Conservation (phyloP, 2,888 invertebrate genomes). For the Eupithecia abbreviata region DNA sequence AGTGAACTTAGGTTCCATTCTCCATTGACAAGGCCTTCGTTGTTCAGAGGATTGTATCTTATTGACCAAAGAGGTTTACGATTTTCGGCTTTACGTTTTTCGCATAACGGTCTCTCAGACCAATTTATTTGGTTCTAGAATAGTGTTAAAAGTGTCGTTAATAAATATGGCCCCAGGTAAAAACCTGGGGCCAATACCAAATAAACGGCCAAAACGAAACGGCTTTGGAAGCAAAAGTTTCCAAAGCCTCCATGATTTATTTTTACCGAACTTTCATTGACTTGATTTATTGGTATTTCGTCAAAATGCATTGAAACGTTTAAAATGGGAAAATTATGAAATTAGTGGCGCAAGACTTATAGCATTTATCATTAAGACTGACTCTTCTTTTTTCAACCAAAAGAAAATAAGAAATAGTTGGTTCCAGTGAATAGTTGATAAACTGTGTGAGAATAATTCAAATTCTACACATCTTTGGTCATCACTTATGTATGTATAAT, state of each 20-base stretch:
- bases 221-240: background rate
- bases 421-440: too few species aligned
- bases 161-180: background rate
- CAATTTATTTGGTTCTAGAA: slow-evolving; percentile 48
- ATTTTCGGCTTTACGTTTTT: slow-evolving; percentile 62
- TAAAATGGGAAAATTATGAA: background rate
- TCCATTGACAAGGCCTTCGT: slow-evolving; percentile 47
- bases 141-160: slow-evolving; percentile 25
- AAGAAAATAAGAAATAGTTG: background rate
- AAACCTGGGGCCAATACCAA: too few species aligned
- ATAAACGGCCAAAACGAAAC: too few species aligned
- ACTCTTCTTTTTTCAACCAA: too few species aligned
- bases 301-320: background rate
- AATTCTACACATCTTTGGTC: background rate
- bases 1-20: slow-evolving; percentile 61
- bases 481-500: background rate
- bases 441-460: background rate
- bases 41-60: slow-evolving; percentile 64
- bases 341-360: too few species aligned
- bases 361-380: too few species aligned
- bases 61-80: slow-evolving; percentile 59
- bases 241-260: background rate
- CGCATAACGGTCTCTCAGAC: slow-evolving; percentile 64
- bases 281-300: background rate
- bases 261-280: background rate